Conservation (phyloP, 23 tunicate species). For the Diplosoma virens region DNA sequence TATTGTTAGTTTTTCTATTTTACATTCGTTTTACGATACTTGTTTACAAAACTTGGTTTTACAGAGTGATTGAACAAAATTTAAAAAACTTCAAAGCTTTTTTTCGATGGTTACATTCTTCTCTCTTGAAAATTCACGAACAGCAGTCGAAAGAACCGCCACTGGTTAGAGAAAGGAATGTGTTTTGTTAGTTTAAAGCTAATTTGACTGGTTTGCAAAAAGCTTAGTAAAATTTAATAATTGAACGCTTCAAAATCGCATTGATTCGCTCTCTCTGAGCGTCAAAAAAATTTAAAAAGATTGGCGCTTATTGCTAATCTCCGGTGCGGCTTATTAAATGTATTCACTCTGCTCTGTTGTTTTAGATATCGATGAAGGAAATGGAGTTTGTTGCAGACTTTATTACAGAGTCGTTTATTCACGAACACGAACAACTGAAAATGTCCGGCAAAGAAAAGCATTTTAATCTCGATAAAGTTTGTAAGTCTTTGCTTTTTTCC, state of each 20-base stretch:
- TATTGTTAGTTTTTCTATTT: no score
- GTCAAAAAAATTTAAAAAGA: no score
- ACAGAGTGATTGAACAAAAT: conserved; percentile 55
- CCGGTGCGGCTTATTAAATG: no score
- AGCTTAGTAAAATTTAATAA: no score
- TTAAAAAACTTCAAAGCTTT: conserved; percentile 67
- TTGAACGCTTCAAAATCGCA: no score
- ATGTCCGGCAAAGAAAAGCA: conserved; percentile 50
- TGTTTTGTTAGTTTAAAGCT: no score
- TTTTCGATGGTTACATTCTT: conserved; percentile 60
- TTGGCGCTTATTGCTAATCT: no score
- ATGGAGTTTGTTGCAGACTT: conserved; percentile 75
- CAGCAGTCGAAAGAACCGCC: conserved; percentile 22
- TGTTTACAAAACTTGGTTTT: no score
- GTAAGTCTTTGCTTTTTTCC: no score
- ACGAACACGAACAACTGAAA: conserved; percentile 33
- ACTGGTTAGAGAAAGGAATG: conserved; percentile 1
- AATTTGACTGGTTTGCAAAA: no score
- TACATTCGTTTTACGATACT: no score
- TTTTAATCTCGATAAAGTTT: conserved; percentile 76
- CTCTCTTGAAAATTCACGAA: conserved; percentile 24
- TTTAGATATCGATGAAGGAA: conserved; percentile 38
- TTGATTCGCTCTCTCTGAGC: no score
- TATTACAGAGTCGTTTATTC: conserved; percentile 55
- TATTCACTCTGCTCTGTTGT: background rate